phyloP scores from a whole-genome alignment of 1,140 invertebrate species.

The Oncopodura yosiiana region DNA sequence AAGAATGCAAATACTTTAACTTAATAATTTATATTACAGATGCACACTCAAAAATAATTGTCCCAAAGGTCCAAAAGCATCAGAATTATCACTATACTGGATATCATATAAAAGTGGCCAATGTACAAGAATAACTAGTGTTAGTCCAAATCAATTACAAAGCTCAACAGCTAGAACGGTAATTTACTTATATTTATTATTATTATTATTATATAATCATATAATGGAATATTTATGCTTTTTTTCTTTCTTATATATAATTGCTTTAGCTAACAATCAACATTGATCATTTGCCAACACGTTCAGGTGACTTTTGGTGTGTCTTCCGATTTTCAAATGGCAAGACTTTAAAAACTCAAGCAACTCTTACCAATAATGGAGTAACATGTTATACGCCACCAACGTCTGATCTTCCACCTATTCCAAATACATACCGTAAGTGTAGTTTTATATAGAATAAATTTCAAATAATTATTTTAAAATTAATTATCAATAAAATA shows the following conservation, averaged over 20 bases:
- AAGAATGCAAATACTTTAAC: too few species aligned
- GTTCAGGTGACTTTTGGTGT: conserved; percentile 80
- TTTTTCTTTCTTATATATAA: conserved; percentile 1
- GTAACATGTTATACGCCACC: conserved; percentile 89
- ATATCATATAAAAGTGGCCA: conserved; percentile 89
- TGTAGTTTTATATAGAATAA: background rate
- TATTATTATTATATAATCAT: background rate
- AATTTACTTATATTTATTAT: conserved; percentile 32
- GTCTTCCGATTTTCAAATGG: conserved; percentile 78
- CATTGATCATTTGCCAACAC: conserved; percentile 83
- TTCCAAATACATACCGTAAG: conserved; percentile 76
- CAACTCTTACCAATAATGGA: conserved; percentile 73
- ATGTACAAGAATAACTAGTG: conserved; percentile 88
- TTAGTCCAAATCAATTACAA: conserved; percentile 81
- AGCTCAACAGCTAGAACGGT: conserved; percentile 81
- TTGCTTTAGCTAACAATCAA: conserved; percentile 60
- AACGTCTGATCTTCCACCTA: conserved; percentile 78
- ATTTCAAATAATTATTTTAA: background rate
- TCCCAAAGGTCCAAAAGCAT: conserved; percentile 74
- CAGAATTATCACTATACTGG: conserved; percentile 88
- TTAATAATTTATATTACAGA: conserved; percentile 42
- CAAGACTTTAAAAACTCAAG: conserved; percentile 80
- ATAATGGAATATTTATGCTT: background rate
- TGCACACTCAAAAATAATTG: conserved; percentile 85
- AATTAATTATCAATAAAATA: background rate